Evolutionary conservation across 2,888 invertebrate genomes (phyloP).

Genomic region (Cyrtodaria siliqua): DNA sequence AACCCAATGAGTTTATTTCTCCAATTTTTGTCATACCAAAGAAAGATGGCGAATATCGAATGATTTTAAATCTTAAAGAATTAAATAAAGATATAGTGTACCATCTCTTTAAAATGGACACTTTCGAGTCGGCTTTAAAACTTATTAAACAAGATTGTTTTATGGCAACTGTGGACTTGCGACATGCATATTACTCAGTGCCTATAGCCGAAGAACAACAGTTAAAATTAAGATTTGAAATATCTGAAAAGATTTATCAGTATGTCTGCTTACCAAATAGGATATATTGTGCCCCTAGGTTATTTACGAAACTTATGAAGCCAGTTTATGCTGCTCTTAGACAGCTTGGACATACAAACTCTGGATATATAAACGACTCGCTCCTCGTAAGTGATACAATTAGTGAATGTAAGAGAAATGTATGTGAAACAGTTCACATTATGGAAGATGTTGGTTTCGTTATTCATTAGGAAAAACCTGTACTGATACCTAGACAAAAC

Average conservation of each 20-base stretch:
- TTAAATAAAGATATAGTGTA: conserved; percentile 42
- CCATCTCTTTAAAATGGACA: conserved; percentile 59
- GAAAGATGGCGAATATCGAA: conserved; percentile 28
- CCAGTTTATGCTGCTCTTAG: too few species aligned
- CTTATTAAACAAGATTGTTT: conserved; percentile 19
- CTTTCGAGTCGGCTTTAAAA: conserved; percentile 37
- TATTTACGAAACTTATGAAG: too few species aligned
- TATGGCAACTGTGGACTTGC: conserved; percentile 34
- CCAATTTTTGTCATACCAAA: conserved; percentile 45
- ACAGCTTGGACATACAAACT: too few species aligned
- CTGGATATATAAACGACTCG: too few species aligned
- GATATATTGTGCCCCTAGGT: conserved; percentile 21
- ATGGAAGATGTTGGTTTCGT: too few species aligned
- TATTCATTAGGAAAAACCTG: too few species aligned
- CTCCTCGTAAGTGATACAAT: too few species aligned
- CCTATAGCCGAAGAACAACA: conserved; percentile 22
- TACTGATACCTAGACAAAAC: too few species aligned
- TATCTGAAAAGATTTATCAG: conserved; percentile 43
- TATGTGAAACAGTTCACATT: too few species aligned
- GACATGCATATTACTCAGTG: conserved; percentile 54
- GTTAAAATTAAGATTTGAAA: conserved; percentile 43
- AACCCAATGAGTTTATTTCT: conserved; percentile 29
- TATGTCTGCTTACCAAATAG: conserved; percentile 52
- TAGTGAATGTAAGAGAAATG: too few species aligned
- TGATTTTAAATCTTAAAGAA: conserved; percentile 50